Conservation (phyloP, 2,888 invertebrate genomes). For the Drosophila greeni region DNA sequence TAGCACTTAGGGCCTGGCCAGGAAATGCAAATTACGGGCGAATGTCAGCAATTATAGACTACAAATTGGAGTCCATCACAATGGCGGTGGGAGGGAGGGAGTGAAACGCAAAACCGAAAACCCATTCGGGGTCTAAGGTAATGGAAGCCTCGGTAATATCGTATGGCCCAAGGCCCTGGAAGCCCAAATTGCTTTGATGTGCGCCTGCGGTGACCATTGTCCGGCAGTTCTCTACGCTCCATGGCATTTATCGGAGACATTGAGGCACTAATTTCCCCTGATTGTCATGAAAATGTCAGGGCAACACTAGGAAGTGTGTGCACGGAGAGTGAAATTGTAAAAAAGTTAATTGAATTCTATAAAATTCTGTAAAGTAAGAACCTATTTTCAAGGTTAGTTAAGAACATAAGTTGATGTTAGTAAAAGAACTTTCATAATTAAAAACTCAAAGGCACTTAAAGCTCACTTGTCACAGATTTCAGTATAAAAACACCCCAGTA, state of each 20-base stretch:
- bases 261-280: conserved; percentile 53
- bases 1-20: conserved; percentile 37
- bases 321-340: not conserved
- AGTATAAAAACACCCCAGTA: not conserved
- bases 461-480: not conserved
- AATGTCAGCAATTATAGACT: conserved; percentile 24
- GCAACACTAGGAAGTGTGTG: conserved; percentile 4
- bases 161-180: conserved; percentile 12
- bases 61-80: conserved; percentile 17
- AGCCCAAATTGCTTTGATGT: conserved; percentile 18
- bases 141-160: conserved; percentile 25
- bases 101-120: conserved; percentile 1
- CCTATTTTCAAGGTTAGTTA: not conserved
- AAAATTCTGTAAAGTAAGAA: no score
- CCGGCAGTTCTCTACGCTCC: conserved; percentile 5
- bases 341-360: no score
- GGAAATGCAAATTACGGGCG: conserved; percentile 37
- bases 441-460: not conserved
- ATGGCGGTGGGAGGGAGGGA: not conserved
- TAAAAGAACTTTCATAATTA: not conserved
- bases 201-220: conserved; percentile 14
- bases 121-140: conserved; percentile 8
- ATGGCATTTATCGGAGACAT: conserved; percentile 25
- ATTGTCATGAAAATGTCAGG: conserved; percentile 47
- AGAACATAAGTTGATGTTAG: not conserved